Percentiles rank a stretch among this genome's conserved stretches.
Evolutionary conservation across 2,113 vertebrate genomes (phyloP).

Genomic region (Thryonomys swinderianus): DNA sequence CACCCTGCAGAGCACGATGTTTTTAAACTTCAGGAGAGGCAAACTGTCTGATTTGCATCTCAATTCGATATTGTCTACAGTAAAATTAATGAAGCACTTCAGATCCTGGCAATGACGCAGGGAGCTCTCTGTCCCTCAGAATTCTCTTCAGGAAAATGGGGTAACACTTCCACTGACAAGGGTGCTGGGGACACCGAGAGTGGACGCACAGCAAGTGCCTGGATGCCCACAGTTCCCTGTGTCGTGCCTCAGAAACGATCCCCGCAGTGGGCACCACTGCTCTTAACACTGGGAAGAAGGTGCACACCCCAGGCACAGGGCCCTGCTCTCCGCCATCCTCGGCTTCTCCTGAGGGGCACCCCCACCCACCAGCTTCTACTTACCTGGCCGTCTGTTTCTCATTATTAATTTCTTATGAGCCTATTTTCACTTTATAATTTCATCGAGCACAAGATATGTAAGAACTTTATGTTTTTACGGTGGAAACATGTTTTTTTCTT

Average conservation of each 20-base stretch:
- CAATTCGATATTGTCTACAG: background rate
- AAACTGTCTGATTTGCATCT: background rate
- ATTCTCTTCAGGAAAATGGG: background rate
- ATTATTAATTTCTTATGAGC: background rate
- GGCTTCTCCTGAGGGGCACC: background rate
- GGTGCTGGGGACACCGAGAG: background rate
- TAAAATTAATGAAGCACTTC: background rate
- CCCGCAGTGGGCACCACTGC: too few species aligned
- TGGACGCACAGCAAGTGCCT: background rate
- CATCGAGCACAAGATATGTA: background rate
- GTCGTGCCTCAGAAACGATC: background rate
- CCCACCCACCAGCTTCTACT: background rate
- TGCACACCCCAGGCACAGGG: fast-evolving
- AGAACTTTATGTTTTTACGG: background rate
- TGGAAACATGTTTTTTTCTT: background rate
- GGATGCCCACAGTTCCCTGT: background rate
- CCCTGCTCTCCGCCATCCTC: background rate
- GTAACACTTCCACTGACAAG: background rate
- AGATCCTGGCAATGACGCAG: background rate
- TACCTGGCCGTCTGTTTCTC: background rate
- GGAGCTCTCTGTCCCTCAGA: background rate
- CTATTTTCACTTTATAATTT: conserved; percentile 26
- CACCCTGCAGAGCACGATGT: background rate
- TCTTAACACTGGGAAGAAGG: background rate
- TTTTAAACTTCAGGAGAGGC: background rate